phyloP scores from a whole-genome alignment of 2,797 vertebrate species.

The Eospalax fontanierii region DNA sequence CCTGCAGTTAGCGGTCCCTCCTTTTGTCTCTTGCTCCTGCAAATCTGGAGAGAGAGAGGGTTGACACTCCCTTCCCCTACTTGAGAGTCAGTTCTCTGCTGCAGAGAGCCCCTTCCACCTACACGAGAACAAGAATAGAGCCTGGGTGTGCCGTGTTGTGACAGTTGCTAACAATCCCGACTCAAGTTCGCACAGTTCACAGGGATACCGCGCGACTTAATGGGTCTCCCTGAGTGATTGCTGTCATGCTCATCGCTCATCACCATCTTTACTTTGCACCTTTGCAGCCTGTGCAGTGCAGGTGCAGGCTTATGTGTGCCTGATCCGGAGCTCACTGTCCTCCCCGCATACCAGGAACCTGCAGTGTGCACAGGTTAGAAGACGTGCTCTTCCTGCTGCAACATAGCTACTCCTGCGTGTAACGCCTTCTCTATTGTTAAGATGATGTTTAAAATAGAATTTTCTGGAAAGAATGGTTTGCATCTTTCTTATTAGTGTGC shows the following conservation, averaged over 20 bases:
- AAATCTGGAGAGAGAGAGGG: not conserved
- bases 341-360: not conserved
- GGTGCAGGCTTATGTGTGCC: not conserved
- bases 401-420: not conserved
- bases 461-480: slow-evolving; percentile 4
- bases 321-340: not conserved
- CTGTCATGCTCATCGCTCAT: slow-evolving; percentile 16
- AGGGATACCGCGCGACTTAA: slow-evolving; percentile 59
- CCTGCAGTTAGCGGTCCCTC: not conserved
- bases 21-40: slow-evolving; percentile 52
- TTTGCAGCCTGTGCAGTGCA: not conserved
- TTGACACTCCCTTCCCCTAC: slow-evolving; percentile 7
- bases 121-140: slow-evolving; percentile 75
- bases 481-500: not conserved
- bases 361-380: not conserved
- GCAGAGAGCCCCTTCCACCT: slow-evolving; percentile 66
- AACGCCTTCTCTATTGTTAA: not conserved
- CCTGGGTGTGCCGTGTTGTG: slow-evolving; percentile 29
- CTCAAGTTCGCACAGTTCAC: slow-evolving; percentile 67
- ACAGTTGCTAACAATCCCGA: slow-evolving; percentile 68
- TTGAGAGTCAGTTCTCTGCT: slow-evolving; percentile 52
- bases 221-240: slow-evolving; percentile 68
- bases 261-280: not conserved
- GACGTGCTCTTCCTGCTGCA: not conserved
- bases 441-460: slow-evolving; percentile 15